phyloP scores from a whole-genome alignment of 2,113 vertebrate species.

The Hyaena hyaena region DNA sequence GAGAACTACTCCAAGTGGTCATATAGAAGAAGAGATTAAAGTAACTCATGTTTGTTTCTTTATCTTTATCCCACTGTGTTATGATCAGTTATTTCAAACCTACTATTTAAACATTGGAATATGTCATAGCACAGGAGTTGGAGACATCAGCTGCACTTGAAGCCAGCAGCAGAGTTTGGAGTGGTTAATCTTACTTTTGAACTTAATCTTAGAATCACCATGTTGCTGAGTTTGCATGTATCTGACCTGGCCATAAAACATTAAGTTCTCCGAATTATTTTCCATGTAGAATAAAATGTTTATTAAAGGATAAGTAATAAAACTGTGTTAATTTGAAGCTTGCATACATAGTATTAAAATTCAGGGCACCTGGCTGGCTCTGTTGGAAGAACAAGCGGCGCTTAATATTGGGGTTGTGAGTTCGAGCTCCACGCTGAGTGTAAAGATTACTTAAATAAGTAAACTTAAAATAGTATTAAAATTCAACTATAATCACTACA shows the following conservation, averaged over 20 bases:
- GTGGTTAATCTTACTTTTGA: neutral
- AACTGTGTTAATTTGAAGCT: neutral
- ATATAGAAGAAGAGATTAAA: neutral
- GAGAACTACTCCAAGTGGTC: neutral
- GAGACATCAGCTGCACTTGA: neutral
- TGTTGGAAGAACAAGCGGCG: neutral
- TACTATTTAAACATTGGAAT: neutral
- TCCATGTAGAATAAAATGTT: neutral
- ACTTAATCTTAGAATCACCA: neutral
- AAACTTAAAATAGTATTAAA: neutral
- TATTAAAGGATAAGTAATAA: neutral
- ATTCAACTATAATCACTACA: neutral
- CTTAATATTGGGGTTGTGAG: neutral
- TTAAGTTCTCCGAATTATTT: slow-evolving; percentile 33
- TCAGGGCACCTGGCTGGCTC: neutral
- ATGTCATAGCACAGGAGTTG: neutral
- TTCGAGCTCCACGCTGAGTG: neutral
- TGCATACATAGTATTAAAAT: neutral
- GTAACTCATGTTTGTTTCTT: neutral
- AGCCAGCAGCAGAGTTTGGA: neutral
- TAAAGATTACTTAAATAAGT: neutral
- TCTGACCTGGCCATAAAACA: neutral
- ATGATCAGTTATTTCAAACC: neutral
- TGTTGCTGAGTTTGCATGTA: neutral
- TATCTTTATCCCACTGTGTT: neutral